Base-by-base conservation (phyloP, 2,888 invertebrate species). In the Noctuana brunneofusca region DNA sequence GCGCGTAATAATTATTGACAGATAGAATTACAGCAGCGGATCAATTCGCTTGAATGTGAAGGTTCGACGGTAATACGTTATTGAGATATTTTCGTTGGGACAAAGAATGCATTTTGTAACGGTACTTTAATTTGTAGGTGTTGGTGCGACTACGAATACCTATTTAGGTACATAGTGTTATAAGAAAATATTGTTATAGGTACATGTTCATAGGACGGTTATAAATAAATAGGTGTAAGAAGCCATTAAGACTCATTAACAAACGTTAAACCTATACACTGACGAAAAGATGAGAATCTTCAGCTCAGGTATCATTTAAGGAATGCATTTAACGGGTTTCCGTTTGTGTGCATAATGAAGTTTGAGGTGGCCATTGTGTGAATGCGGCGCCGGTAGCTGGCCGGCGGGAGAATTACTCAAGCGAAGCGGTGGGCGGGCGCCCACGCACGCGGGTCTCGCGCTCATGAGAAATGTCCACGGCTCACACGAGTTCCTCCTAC, bases 1-100 rank as follows among this genome's bases (percentile, higher is more conserved):
- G 76, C 76, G 68, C 69, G 76, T 84, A 84, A 86, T 89, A 83
- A 87, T 86, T 86, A 89, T 84, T 87, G 87, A 88, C 87, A 81
- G 81, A 73, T 70, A 72, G 78, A 79, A 80, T 80, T 79, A 80
- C 75, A 69, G 75, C 70, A 63, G 50, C 43, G 63, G 60, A 48
- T 32, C 54, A 22, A 9, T 52, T 48, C 67, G 66, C 66, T 65
- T 68, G 69, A 38, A 57, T 48, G 32, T 43, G 46, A 75, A 76
- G 71, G 73, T 69, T 67, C 78, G 75, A 72, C 70, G 64, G 80
- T 81, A 81, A 75, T 65, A 66, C 59, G 68, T 65, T 65, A 67
- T 43, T 43, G 63, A 22, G 12, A 56, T 30, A 4, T 38, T 38
- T 41, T 63, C 57, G 56, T 66, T 59, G 49, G 53, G n/a, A 66